Percentiles rank a stretch among this genome's conserved stretches.
Evolutionary conservation across 2,888 invertebrate species (phyloP).

Genomic region (Aphidoletes aphidimyza): DNA sequence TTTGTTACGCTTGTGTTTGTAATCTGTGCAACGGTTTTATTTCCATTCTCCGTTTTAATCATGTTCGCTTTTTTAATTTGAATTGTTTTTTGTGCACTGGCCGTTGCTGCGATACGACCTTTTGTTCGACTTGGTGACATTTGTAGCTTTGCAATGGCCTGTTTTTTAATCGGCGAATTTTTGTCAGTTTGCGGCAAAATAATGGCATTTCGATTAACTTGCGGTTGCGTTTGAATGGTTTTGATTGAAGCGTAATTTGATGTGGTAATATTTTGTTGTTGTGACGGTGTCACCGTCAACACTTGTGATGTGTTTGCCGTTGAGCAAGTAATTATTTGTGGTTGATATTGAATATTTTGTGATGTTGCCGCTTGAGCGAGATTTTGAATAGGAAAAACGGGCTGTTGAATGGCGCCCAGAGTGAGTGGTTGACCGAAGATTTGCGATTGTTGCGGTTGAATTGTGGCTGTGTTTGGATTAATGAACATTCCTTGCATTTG

Average conservation of each 20-base stretch:
- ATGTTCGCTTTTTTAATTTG: conserved; percentile 58
- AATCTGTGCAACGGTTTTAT: conserved; percentile 69
- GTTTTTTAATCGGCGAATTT: conserved; percentile 68
- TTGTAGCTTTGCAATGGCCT: conserved; percentile 62
- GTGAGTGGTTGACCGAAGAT: conserved; percentile 55
- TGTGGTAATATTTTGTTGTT: conserved; percentile 65
- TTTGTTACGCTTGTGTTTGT: conserved; percentile 63
- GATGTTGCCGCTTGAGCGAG: conserved; percentile 55
- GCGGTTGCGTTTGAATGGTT: conserved; percentile 63
- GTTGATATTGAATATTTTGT: conserved; percentile 57
- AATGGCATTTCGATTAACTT: conserved; percentile 67
- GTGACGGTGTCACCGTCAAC: conserved; percentile 47
- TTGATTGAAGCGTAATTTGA: conserved; percentile 60
- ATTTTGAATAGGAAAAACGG: conserved; percentile 56
- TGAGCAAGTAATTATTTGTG: conserved; percentile 55
- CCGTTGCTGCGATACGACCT: conserved; percentile 56
- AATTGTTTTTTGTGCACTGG: conserved; percentile 60
- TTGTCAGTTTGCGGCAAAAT: conserved; percentile 67
- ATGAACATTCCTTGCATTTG: conserved; percentile 55
- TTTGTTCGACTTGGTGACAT: conserved; percentile 57
- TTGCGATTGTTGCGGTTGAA: conserved; percentile 56
- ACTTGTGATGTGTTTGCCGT: conserved; percentile 55
- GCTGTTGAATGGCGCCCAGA: conserved; percentile 53
- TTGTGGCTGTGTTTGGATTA: conserved; percentile 30
- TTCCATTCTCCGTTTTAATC: conserved; percentile 64